Evolutionary conservation across 2,797 vertebrate species (phyloP).

Genomic region (Macropus fuliginosus): DNA sequence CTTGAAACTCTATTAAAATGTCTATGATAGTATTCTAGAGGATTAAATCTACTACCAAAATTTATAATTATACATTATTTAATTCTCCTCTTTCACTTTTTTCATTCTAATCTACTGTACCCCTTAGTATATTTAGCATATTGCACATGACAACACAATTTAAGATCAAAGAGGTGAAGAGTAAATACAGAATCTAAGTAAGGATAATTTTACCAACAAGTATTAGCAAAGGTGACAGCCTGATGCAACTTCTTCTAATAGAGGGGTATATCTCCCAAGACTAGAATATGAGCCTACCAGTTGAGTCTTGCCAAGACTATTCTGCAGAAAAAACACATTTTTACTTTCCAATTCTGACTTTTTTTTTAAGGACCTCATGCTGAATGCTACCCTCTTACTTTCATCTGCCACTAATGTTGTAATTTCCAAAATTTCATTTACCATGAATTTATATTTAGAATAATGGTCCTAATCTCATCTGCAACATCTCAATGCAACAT

Average conservation of each 20-base stretch:
- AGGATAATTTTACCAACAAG: neutral
- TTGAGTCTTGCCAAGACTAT: neutral
- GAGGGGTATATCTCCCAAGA: neutral
- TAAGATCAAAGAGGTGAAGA: neutral
- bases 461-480: neutral
- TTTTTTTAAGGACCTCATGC: neutral
- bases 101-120: constrained; percentile 1
- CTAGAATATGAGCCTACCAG: neutral
- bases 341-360: neutral
- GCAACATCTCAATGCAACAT: neutral
- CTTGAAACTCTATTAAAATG: constrained; percentile 28
- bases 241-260: neutral
- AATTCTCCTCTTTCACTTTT: neutral
- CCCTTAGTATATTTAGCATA: neutral
- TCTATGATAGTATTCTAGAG: constrained; percentile 13
- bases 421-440: neutral
- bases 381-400: neutral
- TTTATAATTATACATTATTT: neutral
- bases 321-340: neutral
- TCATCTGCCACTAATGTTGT: neutral
- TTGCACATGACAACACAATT: neutral
- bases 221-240: neutral
- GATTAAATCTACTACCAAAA: neutral
- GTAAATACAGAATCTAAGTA: neutral
- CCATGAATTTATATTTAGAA: neutral